Percentiles rank a stretch among this genome's conserved stretches.
Conservation (phyloP, 2,113 vertebrate genomes). For the Reinhardtius hippoglossoides region DNA sequence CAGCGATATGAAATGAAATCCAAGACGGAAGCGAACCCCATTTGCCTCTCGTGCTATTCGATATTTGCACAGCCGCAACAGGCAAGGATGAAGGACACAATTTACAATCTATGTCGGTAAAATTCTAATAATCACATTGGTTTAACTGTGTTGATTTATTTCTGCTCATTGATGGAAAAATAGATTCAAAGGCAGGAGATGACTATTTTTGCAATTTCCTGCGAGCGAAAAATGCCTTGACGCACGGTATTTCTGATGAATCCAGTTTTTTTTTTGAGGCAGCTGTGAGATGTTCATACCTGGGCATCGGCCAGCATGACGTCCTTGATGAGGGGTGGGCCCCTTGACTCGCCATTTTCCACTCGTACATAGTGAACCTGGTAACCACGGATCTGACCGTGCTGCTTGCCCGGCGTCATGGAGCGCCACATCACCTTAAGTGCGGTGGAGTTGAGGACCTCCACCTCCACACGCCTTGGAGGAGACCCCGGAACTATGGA, state of each 20-base stretch:
- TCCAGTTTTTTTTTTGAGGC: neutral
- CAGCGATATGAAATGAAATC: conserved; percentile 61
- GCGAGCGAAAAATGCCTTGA: neutral
- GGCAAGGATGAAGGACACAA: conserved; percentile 4
- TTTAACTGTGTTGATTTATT: neutral
- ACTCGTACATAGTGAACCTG: conserved; percentile 97
- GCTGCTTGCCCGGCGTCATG: conserved; percentile 89
- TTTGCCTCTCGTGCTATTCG: conserved; percentile 20
- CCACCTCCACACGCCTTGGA: conserved; percentile 94
- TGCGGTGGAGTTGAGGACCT: conserved; percentile 95
- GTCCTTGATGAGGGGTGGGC: conserved; percentile 95
- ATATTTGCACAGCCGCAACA: conserved; percentile 43
- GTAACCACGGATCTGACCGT: conserved; percentile 98
- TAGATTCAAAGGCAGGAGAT: neutral
- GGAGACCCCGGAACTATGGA: conserved; percentile 92
- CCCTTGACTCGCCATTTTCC: conserved; percentile 94
- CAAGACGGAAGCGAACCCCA: conserved; percentile 21
- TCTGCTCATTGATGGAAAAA: neutral
- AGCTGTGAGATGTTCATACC: conserved; percentile 78
- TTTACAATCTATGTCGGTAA: conserved; percentile 16
- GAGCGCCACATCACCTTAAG: conserved; percentile 97
- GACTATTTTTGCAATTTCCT: neutral
- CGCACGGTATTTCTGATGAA: no score
- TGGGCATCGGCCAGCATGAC: conserved; percentile 97
- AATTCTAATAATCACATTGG: neutral